Evolutionary conservation across 2,797 vertebrate genomes (phyloP).

Genomic region (Sebastes ruberrimus): DNA sequence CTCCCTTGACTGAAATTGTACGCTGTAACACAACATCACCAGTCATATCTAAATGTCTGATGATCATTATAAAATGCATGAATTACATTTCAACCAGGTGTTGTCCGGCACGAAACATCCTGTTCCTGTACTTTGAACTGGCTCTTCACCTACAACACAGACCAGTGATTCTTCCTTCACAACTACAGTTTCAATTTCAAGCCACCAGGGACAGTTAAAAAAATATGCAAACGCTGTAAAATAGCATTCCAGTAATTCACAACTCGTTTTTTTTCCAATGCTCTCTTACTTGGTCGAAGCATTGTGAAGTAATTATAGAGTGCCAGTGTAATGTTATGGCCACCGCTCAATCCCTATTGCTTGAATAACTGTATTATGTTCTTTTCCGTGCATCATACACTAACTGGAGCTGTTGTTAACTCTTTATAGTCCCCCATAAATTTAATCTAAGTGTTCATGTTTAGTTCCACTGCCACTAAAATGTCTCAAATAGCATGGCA

Average conservation of each 20-base stretch:
- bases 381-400: conserved; percentile 35
- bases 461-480: conserved; percentile 49
- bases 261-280: background rate
- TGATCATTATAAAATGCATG: conserved; percentile 1
- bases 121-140: conserved; percentile 48
- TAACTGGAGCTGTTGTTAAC: conserved; percentile 30
- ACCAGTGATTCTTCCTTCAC: conserved; percentile 3
- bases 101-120: background rate
- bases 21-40: background rate
- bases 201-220: background rate
- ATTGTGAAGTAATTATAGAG: conserved; percentile 48
- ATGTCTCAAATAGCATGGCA: conserved; percentile 50
- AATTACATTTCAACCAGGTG: background rate
- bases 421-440: conserved; percentile 28
- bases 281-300: conserved; percentile 29
- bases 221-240: conserved; percentile 28
- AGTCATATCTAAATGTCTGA: conserved; percentile 1
- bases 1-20: conserved; percentile 34
- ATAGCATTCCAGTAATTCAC: conserved; percentile 22
- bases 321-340: conserved; percentile 29
- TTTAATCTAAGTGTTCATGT: conserved; percentile 37
- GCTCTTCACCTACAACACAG: conserved; percentile 9
- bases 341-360: conserved; percentile 17
- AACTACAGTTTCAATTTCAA: conserved; percentile 17
- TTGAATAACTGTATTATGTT: conserved; percentile 41